Percentiles rank a stretch among this genome's conserved stretches.
Conservation (phyloP, 2,113 vertebrate species). For the Rallus limicola region DNA sequence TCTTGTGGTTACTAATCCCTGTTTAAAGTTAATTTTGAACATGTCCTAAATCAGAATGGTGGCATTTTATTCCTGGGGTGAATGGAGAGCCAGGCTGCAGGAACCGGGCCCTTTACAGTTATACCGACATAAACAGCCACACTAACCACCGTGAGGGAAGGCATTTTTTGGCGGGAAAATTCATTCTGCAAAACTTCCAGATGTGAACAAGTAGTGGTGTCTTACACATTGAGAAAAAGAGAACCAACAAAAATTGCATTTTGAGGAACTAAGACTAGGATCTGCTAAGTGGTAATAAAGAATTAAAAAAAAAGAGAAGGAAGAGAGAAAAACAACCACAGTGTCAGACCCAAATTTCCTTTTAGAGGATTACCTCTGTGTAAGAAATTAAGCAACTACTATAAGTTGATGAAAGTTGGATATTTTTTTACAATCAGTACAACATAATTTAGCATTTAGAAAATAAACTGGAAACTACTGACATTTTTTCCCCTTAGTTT, state of each 20-base stretch:
- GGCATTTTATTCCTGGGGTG: neutral
- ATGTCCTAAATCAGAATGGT: neutral
- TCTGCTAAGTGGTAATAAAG: neutral
- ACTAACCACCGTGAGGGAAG: neutral
- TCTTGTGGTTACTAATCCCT: neutral
- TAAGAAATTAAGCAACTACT: constrained; percentile 36
- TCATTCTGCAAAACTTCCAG: neutral
- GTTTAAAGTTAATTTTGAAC: neutral
- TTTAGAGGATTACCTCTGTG: constrained; percentile 40
- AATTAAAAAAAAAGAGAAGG: constrained; percentile 55
- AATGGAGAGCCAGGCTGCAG: neutral
- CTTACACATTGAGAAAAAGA: constrained; percentile 32
- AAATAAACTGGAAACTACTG: neutral
- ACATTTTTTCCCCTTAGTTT: neutral
- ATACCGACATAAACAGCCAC: rapidly evolving
- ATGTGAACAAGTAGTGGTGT: too few species aligned
- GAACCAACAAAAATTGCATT: neutral
- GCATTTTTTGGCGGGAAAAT: constrained; percentile 20
- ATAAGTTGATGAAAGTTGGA: neutral
- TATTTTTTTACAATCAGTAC: neutral
- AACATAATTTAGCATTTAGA: neutral
- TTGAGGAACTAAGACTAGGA: constrained; percentile 63
- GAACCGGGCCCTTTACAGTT: neutral
- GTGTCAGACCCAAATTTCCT: constrained; percentile 60
- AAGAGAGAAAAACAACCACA: constrained; percentile 23